Conservation (phyloP, 1,140 invertebrate species). For the Caenorhabditis inopinata region DNA sequence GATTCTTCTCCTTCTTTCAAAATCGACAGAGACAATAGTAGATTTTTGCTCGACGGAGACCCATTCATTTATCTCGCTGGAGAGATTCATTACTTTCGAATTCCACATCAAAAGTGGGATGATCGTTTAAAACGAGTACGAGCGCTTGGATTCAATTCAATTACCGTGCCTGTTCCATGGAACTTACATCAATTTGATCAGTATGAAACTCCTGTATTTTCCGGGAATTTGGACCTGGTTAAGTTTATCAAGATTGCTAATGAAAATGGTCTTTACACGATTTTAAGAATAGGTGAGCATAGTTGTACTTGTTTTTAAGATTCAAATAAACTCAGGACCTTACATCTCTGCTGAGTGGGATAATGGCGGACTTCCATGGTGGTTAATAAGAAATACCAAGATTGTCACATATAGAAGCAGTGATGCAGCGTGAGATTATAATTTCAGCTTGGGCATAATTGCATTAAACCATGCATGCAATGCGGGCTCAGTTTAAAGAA, state of each 20-base stretch:
- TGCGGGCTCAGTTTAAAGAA: too few species aligned
- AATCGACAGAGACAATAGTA: background rate
- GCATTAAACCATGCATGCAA: too few species aligned
- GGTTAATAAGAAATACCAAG: conserved; percentile 43
- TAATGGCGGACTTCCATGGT: conserved; percentile 62
- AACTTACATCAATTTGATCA: conserved; percentile 74
- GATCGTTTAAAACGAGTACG: conserved; percentile 80
- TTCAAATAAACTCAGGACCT: conserved; percentile 67
- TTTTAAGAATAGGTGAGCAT: background rate
- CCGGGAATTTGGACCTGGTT: background rate
- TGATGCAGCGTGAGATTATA: conserved; percentile 38
- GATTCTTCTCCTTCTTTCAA: conserved; percentile 17
- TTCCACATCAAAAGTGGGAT: conserved; percentile 79
- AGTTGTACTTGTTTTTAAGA: conserved; percentile 65
- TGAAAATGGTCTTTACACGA: background rate
- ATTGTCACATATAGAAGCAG: conserved; percentile 12
- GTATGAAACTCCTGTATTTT: conserved; percentile 65
- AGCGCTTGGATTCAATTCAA: conserved; percentile 82
- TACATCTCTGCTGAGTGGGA: conserved; percentile 74
- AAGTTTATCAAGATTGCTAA: conserved; percentile 14
- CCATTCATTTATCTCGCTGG: conserved; percentile 76
- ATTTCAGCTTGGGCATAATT: too few species aligned
- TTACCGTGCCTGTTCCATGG: conserved; percentile 82
- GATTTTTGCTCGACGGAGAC: conserved; percentile 38
- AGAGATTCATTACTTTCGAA: conserved; percentile 86